These are phyloP conservation scores for Lomographa bimaculata DNA, from an alignment of 2,888 invertebrate species.

Conservation along the genomic window DNA sequence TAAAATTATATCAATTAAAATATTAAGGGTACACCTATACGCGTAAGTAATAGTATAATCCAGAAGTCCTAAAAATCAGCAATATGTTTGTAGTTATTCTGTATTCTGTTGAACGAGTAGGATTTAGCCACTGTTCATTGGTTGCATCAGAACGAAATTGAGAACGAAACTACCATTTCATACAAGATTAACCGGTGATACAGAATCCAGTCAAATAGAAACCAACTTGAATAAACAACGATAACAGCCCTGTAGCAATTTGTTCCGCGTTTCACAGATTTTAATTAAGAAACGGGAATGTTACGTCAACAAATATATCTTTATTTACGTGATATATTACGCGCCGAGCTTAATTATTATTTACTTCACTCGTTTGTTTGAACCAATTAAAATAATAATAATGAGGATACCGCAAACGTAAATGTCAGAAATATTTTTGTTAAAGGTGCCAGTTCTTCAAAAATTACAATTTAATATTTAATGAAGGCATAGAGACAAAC, in stretches of 20 bases:
- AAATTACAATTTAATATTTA: too few species aligned
- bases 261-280: slow-evolving; percentile 46
- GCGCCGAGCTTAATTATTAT: slow-evolving; percentile 42
- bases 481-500: too few species aligned
- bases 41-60: too few species aligned
- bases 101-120: too few species aligned
- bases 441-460: too few species aligned
- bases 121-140: slow-evolving; percentile 1
- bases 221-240: slow-evolving; percentile 21
- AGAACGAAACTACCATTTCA: slow-evolving; percentile 31
- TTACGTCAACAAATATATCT: slow-evolving; percentile 38
- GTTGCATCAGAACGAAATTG: slow-evolving; percentile 26
- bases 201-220: slow-evolving; percentile 29
- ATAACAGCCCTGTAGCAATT: slow-evolving; percentile 41
- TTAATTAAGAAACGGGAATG: slow-evolving; percentile 52
- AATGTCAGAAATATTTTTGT: slow-evolving; percentile 12
- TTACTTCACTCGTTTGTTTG: slow-evolving; percentile 39
- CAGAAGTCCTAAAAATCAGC: too few species aligned
- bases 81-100: too few species aligned
- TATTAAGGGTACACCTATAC: too few species aligned
- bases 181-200: slow-evolving; percentile 32
- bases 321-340: slow-evolving; percentile 45
- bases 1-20: too few species aligned
- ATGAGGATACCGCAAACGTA: slow-evolving; percentile 21
- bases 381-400: slow-evolving; percentile 28